Conservation (phyloP, 1,140 invertebrate genomes). For the Cyclina sinensis region DNA sequence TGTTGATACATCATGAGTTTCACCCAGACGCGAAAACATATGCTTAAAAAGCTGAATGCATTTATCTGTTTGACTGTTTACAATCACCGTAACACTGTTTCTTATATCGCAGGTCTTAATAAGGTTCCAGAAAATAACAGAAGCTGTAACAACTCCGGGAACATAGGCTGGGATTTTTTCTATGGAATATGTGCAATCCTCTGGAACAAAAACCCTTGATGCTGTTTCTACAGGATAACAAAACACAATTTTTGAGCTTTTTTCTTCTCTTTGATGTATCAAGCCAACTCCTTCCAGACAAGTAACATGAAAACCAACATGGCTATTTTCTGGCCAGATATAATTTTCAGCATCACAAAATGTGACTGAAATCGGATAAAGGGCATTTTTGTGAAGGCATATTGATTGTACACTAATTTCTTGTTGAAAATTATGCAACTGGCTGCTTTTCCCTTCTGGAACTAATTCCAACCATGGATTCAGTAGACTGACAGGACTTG, state of each 20-base stretch:
- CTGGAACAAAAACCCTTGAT: neutral
- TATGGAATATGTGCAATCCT: neutral
- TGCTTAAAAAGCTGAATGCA: too few relatives aligned
- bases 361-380: too few relatives aligned
- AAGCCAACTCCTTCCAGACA: neutral
- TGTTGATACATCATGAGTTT: too few relatives aligned
- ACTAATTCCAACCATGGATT: too few relatives aligned
- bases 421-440: too few relatives aligned
- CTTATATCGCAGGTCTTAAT: neutral
- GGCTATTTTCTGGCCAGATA: neutral
- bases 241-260: neutral
- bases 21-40: too few relatives aligned
- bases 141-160: neutral
- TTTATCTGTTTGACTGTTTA: too few relatives aligned
- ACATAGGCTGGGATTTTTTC: neutral
- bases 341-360: neutral
- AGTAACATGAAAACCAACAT: neutral
- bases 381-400: too few relatives aligned
- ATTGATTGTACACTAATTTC: too few relatives aligned
- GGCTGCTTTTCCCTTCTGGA: too few relatives aligned
- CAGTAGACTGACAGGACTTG: too few relatives aligned
- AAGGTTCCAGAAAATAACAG: neutral
- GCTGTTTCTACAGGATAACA: neutral
- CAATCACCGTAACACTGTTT: too few relatives aligned
- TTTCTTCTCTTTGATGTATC: neutral